These are phyloP conservation scores for Rhodinocichla rosea DNA, from an alignment of 2,113 vertebrate genomes.

Conservation along the genomic window DNA sequence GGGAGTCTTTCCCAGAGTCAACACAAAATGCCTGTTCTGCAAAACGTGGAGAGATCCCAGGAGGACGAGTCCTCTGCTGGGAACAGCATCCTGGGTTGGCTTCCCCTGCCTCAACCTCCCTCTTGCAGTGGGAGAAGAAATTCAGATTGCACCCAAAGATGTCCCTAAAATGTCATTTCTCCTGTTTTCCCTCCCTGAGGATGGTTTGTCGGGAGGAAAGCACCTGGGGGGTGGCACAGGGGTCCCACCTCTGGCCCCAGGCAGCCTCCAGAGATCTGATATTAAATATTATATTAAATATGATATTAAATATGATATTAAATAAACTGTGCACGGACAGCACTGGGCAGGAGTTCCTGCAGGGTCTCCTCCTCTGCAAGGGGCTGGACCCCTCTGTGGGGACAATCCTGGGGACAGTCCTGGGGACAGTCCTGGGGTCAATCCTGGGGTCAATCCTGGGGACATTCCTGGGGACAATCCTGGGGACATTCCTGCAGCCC, in stretches of 20 bases:
- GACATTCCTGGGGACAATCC: too few relatives aligned
- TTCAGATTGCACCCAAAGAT: too few relatives aligned
- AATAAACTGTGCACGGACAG: not conserved
- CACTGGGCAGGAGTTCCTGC: not conserved
- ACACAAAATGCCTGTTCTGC: not conserved
- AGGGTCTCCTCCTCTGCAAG: not conserved
- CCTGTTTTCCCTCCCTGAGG: not conserved
- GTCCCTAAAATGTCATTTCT: not conserved
- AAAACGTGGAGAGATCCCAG: not conserved
- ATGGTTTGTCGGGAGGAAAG: not conserved
- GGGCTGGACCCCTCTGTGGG: not conserved
- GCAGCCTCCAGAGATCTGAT: not conserved
- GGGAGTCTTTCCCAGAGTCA: not conserved
- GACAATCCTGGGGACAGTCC: too few relatives aligned
- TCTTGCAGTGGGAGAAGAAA: not conserved
- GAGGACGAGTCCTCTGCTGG: fast-evolving
- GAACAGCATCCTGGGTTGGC: fast-evolving
- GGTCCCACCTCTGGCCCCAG: fast-evolving
- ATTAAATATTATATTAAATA: too few relatives aligned
- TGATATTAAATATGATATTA: too few relatives aligned
- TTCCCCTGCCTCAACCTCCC: fast-evolving
- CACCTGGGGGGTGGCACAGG: fast-evolving
- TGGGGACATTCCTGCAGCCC: not conserved
- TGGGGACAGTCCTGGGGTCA: too few relatives aligned
- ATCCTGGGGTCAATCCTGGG: too few relatives aligned